Evolutionary conservation across 2,888 invertebrate species (phyloP), one percentile per base, ranked within the genome.

Genomic region (Cosmia pyralina): DNA sequence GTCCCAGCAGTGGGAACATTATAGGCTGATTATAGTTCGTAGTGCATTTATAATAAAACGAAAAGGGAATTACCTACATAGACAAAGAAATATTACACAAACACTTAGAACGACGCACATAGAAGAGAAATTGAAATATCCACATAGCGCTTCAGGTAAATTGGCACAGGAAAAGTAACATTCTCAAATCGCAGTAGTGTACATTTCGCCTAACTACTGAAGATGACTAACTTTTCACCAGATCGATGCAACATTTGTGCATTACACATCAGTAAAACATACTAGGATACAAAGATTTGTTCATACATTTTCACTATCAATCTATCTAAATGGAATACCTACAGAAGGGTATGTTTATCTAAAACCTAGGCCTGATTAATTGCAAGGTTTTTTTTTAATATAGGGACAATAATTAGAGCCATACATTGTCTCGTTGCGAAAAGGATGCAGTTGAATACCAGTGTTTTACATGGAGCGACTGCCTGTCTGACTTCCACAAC

Each of bases 111-210:
- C 6, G 8, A 64, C 22, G 10, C 4, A 38, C 4, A 10, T 8
- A 34, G 5, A 3, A n/a, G 5, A 1, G 17, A 34, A 69, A 38
- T 46, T 1, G 0, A 55, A 69, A 57, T 48, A 38, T 69, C 2
- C 10, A 15, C 22, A 70, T 11, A 11, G 22, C 15, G 0, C 22
- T 13, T 52, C 17, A 53, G 4, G 19, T 19, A 38, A 46, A 57
- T 69, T 10, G 4, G 1, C 11, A 52, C 15, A 22, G 4, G 7
- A 34, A 44, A 48, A 4, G 0, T 15, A 41, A 6, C 2, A 68
- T 44, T 44, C 8, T 38, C 1, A 13, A 34, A 50, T 58, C 28
- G 50, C 28, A 59, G 68, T 44, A 76, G 22, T 68, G n/a, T 41
- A 60, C 4, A 19, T 76, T 48, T 60, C 2, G 17, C 5, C 2